Base-by-base conservation (phyloP, 2,888 invertebrate species). In the Nipponacmea schrenckii region DNA sequence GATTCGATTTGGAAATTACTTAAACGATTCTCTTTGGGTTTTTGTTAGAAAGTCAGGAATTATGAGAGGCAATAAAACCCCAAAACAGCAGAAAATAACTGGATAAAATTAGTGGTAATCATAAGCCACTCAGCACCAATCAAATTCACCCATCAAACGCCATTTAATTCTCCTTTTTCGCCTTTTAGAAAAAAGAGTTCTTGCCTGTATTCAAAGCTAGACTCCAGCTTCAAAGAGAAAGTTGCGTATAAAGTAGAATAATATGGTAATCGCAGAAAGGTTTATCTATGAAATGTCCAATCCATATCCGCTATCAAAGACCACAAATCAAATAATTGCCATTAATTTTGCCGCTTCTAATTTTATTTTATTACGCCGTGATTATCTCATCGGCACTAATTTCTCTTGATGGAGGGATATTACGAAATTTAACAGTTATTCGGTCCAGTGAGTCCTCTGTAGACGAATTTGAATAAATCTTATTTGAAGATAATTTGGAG, bases 391-490 rank as follows among this genome's bases (percentile, higher is more conserved):
- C 56, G 20, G 56, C 20, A 56, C 56, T 56, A 56, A 56, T 56
- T 56, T 56, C 56, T 56, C 56, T 56, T 56, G 56, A 56, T 56
- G 56, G 20, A 56, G 24, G 56, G 56, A 56, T 56, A 56, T 56
- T 56, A 56, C 56, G 56, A 56, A 56, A 56, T 56, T 56, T 56
- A 56, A 56, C 56, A 56, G 56, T 56, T 56, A 56, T 56, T 56
- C 56, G 56, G 56, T 56, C 56, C 24, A 56, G 20, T 56, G 24
- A 56, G 20, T 24, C 56, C 14, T 56, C 20, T 56, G 56, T 24
- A 39, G 39, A 20, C 24, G 56, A 56, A 56, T 56, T 56, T 56
- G 56, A 56, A 56, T 56, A 56, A 56, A 56, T 56, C 56, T 56
- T 24, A 56, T 56, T 56, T 56, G 20, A 39, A 56, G 56, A 56